Base-by-base conservation (phyloP, 2,888 invertebrate genomes). In the Hydrotaea cyrtoneurina region DNA sequence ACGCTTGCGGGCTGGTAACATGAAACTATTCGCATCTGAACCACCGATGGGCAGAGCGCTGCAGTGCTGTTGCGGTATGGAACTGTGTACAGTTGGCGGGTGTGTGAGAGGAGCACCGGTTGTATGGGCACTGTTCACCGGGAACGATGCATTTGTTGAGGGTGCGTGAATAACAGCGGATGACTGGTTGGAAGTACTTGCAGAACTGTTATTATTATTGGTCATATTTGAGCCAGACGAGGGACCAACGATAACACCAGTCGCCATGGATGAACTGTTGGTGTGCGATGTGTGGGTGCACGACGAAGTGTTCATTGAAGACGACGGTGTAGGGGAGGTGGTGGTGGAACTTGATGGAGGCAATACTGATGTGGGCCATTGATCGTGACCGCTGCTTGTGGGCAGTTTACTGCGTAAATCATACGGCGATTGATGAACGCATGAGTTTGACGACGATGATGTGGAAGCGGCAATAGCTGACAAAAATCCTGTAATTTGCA, bases 381-480 rank as follows among this genome's bases (percentile, higher is more conserved):
- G 92, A 57, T 92, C 92, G 75, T 91, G 92, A 17, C 57, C 78
- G n/a, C 53, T 84, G 83, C 83, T 91, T 57, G 89, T 86, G 73
- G 91, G 89, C 86, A 92, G 96, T 93, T 98, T 98, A 89, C 97
- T 94, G 86, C 98, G 94, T 90, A 98, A 93, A 92, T 98, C 98
- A 91, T 98, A 98, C 1, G 98, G 98, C 87, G 97, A 96, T 92
- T 97, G 97, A 93, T 97, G 97, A 87, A 94, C 94, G 85, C 90
- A 91, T 69, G 89, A 87, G 31, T 86, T 93, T 92, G 93, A 87
- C 79, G 86, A 85, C 53, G 87, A 87, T 66, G 88, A 86, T 13
- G 87, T 79, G 17, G 87, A 80, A 21, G 84, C 39, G 19, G 83
- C 85, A 46, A 87, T 73, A 13, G 31, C 62, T 23, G 88, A 76